Evolutionary conservation across 2,113 vertebrate genomes (phyloP).

Genomic region (Pollimyrus isidori): DNA sequence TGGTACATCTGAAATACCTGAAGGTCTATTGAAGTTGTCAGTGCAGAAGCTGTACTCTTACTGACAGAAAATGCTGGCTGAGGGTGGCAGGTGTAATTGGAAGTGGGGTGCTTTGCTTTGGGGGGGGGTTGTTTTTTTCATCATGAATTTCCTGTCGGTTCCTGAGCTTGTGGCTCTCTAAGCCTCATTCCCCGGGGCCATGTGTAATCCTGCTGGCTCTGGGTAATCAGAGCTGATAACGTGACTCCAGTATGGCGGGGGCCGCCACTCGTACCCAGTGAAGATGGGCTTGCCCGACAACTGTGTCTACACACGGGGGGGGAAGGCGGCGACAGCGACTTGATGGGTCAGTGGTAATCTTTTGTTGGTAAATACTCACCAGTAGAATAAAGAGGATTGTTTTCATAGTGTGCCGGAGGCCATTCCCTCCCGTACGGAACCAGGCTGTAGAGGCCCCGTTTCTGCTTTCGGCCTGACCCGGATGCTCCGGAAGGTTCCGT

Average conservation of each 20-base stretch:
- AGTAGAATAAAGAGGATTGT: neutral
- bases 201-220: slow-evolving; percentile 37
- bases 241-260: neutral
- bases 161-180: neutral
- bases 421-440: neutral
- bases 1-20: neutral
- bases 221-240: neutral
- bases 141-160: slow-evolving; percentile 52
- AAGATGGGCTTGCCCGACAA: neutral
- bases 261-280: neutral
- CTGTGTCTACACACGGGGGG: neutral
- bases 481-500: neutral
- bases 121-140: slow-evolving; percentile 35
- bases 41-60: neutral
- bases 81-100: neutral
- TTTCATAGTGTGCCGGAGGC: neutral
- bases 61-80: neutral
- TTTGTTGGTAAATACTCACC: slow-evolving; percentile 7
- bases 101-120: neutral
- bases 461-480: neutral
- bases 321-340: too few species aligned
- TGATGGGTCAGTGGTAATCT: neutral
- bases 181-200: neutral
- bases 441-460: neutral
- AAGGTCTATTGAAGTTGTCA: neutral